Conservation (phyloP, 2,113 vertebrate species). For the Lepisosteus osseus region DNA sequence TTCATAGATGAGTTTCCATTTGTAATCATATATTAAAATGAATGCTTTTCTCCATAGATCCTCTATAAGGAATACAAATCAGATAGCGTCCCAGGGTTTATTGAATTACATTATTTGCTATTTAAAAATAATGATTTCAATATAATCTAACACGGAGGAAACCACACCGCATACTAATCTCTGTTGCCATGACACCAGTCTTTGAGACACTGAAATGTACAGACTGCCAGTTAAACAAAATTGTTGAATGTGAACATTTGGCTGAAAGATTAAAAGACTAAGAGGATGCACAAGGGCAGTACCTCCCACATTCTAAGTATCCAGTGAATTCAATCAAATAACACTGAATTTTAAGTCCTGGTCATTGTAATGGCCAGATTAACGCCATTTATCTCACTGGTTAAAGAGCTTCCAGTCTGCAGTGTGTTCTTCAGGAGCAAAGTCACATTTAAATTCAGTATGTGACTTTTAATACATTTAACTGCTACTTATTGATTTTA, state of each 20-base stretch:
- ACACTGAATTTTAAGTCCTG: constrained; percentile 79
- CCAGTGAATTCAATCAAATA: constrained; percentile 79
- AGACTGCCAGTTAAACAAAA: constrained; percentile 83
- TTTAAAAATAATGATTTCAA: neutral
- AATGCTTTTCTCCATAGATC: no score
- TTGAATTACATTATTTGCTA: neutral
- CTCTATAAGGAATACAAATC: neutral
- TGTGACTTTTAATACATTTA: no score
- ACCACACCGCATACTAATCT: constrained; percentile 70
- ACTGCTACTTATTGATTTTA: no score
- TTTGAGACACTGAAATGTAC: constrained; percentile 80
- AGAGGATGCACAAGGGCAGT: constrained; percentile 77
- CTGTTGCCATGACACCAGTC: constrained; percentile 82
- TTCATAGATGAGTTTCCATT: no score
- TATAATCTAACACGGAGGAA: constrained; percentile 31
- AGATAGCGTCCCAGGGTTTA: neutral
- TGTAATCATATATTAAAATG: no score
- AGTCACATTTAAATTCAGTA: no score
- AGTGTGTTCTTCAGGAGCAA: constrained; percentile 33
- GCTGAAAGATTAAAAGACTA: constrained; percentile 84
- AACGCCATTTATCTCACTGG: constrained; percentile 81
- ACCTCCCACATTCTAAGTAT: constrained; percentile 80
- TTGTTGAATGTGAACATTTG: constrained; percentile 86
- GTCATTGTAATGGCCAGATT: constrained; percentile 75
- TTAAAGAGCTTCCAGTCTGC: constrained; percentile 77